Percentiles rank a stretch among this genome's conserved stretches.
These are phyloP conservation scores for Sebastes kiyomatsui DNA, from an alignment of 2,797 vertebrate genomes.

Conservation along the genomic window DNA sequence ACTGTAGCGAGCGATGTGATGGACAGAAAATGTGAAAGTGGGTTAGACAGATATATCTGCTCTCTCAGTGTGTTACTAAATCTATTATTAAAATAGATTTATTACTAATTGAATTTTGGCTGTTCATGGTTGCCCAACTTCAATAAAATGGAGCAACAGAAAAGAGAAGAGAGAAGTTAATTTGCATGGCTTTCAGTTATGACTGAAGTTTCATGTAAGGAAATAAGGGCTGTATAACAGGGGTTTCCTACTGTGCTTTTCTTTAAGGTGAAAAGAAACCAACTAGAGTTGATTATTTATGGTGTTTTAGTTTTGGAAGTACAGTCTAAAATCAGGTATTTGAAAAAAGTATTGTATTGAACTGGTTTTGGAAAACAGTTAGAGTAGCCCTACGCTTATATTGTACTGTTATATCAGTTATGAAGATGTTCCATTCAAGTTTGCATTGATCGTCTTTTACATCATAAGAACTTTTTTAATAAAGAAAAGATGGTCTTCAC, in stretches of 20 bases:
- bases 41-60: not conserved
- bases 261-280: not conserved
- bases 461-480: not conserved
- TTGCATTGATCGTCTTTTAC: not conserved
- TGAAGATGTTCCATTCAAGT: not conserved
- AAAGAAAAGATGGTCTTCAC: not conserved
- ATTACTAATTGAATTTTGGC: not conserved
- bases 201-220: too few species aligned
- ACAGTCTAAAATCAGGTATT: not conserved
- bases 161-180: not conserved
- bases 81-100: not conserved
- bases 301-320: not conserved
- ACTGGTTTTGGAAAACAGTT: not conserved
- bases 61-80: not conserved
- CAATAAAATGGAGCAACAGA: not conserved
- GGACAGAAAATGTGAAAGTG: not conserved
- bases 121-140: not conserved
- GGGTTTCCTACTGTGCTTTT: not conserved
- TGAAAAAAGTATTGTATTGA: not conserved
- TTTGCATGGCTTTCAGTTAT: not conserved
- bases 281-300: not conserved
- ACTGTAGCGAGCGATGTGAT: slow-evolving; percentile 12
- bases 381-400: not conserved
- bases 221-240: not conserved
- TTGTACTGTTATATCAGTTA: not conserved